Evolutionary conservation across 2,888 invertebrate genomes (phyloP).

Genomic region (Nysson spinosus): DNA sequence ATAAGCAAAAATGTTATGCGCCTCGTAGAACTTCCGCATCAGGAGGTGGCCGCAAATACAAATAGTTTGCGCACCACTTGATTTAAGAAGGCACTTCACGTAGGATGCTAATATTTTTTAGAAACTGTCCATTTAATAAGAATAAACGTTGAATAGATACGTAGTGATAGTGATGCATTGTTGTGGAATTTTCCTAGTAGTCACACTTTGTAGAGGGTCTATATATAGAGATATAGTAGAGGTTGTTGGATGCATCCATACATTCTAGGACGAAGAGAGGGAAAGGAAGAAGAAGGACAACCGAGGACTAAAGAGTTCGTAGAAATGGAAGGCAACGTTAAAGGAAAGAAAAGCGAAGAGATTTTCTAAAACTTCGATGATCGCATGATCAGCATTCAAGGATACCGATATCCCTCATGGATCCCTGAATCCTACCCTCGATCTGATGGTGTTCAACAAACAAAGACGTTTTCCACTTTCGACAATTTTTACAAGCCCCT

Average conservation of each 20-base stretch:
- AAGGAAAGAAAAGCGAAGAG: constrained; percentile 39
- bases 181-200: constrained; percentile 46
- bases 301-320: constrained; percentile 52
- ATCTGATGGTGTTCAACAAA: constrained; percentile 57
- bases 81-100: too few relatives aligned
- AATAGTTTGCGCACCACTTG: too few relatives aligned
- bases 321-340: neutral
- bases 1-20: too few relatives aligned
- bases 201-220: constrained; percentile 8
- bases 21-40: too few relatives aligned
- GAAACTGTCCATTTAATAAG: constrained; percentile 25
- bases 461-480: constrained; percentile 73
- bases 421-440: constrained; percentile 39
- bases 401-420: constrained; percentile 68
- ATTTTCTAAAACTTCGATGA: constrained; percentile 53
- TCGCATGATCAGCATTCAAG: constrained; percentile 50
- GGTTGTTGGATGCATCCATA: constrained; percentile 29
- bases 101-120: too few relatives aligned
- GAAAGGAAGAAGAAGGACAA: constrained; percentile 55
- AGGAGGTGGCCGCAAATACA: too few relatives aligned
- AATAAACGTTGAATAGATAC: constrained; percentile 17
- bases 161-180: constrained; percentile 16
- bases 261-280: constrained; percentile 43
- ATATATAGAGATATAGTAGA: constrained; percentile 26
- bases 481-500: constrained; percentile 47